Percentiles rank a stretch among this genome's conserved stretches.
These are phyloP conservation scores for Chelonus insularis DNA, from an alignment of 1,140 invertebrate species.

Conservation along the genomic window DNA sequence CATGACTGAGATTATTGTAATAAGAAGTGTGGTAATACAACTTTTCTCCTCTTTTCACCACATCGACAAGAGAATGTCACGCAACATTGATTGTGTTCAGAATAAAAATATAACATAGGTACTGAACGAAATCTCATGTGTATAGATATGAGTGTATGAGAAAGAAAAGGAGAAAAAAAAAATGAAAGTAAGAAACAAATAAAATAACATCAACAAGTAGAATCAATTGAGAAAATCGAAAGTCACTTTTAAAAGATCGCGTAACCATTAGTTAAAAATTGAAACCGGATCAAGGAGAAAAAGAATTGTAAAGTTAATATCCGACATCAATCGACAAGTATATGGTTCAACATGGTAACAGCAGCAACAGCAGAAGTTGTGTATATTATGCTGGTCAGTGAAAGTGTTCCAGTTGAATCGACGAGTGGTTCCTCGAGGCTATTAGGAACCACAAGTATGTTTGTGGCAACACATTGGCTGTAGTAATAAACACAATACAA, in stretches of 20 bases:
- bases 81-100: no score
- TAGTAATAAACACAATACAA: neutral
- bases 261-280: slow-evolving; percentile 13
- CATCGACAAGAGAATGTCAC: no score
- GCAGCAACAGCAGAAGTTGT: neutral
- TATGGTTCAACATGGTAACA: neutral
- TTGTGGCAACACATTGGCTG: neutral
- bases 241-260: neutral
- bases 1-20: no score
- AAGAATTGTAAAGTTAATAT: slow-evolving; percentile 2
- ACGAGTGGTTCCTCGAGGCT: slow-evolving; percentile 17
- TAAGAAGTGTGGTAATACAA: no score
- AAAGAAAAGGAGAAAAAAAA: no score
- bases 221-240: neutral
- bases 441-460: slow-evolving; percentile 24
- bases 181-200: no score
- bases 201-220: neutral
- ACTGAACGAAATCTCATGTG: no score
- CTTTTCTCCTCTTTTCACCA: no score
- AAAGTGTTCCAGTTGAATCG: slow-evolving; percentile 26
- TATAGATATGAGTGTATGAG: no score
- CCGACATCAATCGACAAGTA: neutral
- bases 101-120: no score
- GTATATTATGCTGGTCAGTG: slow-evolving; percentile 7
- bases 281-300: slow-evolving; percentile 29